Conservation (phyloP, 2,888 invertebrate genomes). For the Adineta ricciae region DNA sequence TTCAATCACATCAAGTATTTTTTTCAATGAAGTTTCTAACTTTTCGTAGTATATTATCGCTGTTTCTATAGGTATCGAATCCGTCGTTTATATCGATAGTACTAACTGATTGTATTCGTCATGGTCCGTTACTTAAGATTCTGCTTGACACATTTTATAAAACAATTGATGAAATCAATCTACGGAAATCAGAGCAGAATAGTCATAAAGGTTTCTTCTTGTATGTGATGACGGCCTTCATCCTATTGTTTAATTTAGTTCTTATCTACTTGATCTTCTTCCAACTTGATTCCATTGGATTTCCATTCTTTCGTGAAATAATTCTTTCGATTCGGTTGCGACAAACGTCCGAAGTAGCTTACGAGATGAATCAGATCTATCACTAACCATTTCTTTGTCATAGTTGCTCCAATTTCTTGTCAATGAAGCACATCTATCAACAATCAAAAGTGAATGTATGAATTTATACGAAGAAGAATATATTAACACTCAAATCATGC, state of each 20-base stretch:
- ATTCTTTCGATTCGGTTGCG: conserved; percentile 41
- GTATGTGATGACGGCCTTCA: neutral
- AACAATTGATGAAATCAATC: conserved; percentile 41
- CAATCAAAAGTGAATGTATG: conserved; percentile 46
- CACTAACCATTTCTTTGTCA: conserved; percentile 19
- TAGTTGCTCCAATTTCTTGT: conserved; percentile 46
- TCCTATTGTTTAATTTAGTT: conserved; percentile 37
- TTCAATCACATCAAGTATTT: conserved; percentile 37
- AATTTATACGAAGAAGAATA: conserved; percentile 41
- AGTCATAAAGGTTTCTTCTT: conserved; percentile 40
- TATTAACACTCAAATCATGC: neutral
- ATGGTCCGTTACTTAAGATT: conserved; percentile 40
- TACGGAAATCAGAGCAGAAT: conserved; percentile 43
- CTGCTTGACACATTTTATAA: conserved; percentile 43
- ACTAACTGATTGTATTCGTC: conserved; percentile 46
- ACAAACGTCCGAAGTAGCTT: conserved; percentile 46
- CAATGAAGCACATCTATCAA: conserved; percentile 42
- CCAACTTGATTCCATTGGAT: conserved; percentile 45
- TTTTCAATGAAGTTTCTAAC: too few relatives aligned
- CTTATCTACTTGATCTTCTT: conserved; percentile 44
- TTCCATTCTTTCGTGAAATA: conserved; percentile 43
- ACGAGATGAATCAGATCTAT: too few relatives aligned
- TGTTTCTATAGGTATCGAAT: conserved; percentile 38
- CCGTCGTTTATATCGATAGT: conserved; percentile 45
- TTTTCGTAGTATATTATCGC: too few relatives aligned